Conservation (phyloP, 2,888 invertebrate species). For the Agrochola lychnidis region DNA sequence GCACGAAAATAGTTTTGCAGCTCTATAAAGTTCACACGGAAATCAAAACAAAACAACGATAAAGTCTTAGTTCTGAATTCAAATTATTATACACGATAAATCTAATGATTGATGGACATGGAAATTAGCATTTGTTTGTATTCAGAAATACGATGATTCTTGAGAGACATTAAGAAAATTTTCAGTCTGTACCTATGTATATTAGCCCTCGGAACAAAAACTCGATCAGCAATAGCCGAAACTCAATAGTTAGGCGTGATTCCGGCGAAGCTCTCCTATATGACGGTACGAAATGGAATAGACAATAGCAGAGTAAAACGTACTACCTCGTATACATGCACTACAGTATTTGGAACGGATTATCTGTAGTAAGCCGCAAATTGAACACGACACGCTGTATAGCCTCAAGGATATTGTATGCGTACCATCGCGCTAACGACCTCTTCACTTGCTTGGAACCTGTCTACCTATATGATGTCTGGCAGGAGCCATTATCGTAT, state of each 20-base stretch:
- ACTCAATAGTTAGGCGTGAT: slow-evolving; percentile 23
- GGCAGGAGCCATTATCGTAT: slow-evolving; percentile 25
- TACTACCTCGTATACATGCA: slow-evolving; percentile 12
- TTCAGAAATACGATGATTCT: no score
- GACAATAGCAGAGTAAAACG: slow-evolving; percentile 32
- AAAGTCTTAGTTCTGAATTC: no score
- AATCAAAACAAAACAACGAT: no score
- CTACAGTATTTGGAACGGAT: slow-evolving; percentile 38
- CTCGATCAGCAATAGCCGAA: slow-evolving; percentile 14
- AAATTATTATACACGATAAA: no score
- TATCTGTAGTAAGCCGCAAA: slow-evolving; percentile 46
- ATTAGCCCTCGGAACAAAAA: not conserved
- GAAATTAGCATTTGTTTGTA: no score
- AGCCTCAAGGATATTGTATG: slow-evolving; percentile 22
- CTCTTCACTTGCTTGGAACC: slow-evolving; percentile 16
- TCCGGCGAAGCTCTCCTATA: not conserved
- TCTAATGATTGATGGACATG: no score
- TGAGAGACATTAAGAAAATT: no score
- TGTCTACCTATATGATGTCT: slow-evolving; percentile 18
- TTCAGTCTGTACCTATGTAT: not conserved
- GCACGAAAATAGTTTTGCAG: no score
- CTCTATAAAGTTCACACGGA: no score
- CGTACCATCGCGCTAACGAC: slow-evolving; percentile 30
- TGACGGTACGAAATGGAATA: slow-evolving; percentile 39
- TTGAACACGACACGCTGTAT: slow-evolving; percentile 28